A percentile compares a stretch with the other conserved stretches of the same genome.
Evolutionary conservation across 2,888 invertebrate genomes (phyloP).

Genomic region (Bombylius discolor): DNA sequence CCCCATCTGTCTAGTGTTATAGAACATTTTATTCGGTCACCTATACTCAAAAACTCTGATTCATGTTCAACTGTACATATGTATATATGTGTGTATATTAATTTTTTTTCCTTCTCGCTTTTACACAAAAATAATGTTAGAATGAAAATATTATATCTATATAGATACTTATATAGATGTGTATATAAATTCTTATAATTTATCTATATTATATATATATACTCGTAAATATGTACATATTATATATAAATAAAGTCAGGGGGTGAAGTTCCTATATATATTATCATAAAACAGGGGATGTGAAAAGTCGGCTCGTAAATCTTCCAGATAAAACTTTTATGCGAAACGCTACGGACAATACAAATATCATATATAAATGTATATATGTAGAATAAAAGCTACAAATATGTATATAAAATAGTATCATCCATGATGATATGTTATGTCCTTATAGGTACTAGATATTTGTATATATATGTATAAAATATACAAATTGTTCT

Average conservation of each 20-base stretch:
- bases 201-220: too few relatives aligned
- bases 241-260: background rate
- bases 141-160: background rate
- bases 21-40: conserved; percentile 2
- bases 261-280: conserved; percentile 3
- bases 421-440: too few relatives aligned
- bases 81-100: background rate
- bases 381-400: too few relatives aligned
- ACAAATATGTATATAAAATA: too few relatives aligned
- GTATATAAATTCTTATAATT: background rate
- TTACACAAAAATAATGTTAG: conserved; percentile 2
- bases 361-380: background rate
- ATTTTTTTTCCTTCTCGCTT: background rate
- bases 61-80: background rate
- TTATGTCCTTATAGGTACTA: too few relatives aligned
- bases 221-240: too few relatives aligned
- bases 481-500: too few relatives aligned
- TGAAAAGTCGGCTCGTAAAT: conserved; percentile 40
- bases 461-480: too few relatives aligned
- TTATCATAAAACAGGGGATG: conserved; percentile 27
- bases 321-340: conserved; percentile 39
- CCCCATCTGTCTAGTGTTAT: conserved; percentile 2
- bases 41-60: background rate
- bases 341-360: conserved; percentile 35
- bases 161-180: background rate